Percentiles rank a stretch among this genome's conserved stretches.
Conservation (phyloP, 2,888 invertebrate species). For the Amphipyra berbera region DNA sequence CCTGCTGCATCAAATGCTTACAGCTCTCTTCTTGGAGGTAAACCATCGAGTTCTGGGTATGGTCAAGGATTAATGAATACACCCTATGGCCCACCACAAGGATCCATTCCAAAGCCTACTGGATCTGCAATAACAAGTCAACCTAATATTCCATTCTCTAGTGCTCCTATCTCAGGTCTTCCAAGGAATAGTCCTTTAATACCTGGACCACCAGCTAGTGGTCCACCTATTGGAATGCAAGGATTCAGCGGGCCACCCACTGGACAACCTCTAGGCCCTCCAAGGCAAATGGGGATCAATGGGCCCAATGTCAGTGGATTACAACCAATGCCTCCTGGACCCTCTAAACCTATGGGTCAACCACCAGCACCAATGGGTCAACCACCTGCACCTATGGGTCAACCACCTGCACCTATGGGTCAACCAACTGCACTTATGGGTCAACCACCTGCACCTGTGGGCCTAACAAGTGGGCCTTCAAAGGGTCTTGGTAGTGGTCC, state of each 20-base stretch:
- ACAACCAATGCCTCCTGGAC: constrained; percentile 49
- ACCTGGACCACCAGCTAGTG: constrained; percentile 66
- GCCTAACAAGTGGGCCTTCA: constrained; percentile 34
- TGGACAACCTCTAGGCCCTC: constrained; percentile 52
- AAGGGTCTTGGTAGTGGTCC: constrained; percentile 23
- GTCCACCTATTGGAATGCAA: constrained; percentile 49
- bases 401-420: constrained; percentile 45
- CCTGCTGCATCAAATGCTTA: constrained; percentile 66
- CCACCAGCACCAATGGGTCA: background rate
- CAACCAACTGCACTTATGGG: constrained; percentile 38
- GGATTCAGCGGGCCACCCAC: constrained; percentile 57
- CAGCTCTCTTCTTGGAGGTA: constrained; percentile 60
- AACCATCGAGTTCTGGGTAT: constrained; percentile 61
- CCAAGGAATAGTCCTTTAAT: constrained; percentile 75
- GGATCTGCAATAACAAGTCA: constrained; percentile 65
- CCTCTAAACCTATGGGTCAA: constrained; percentile 47
- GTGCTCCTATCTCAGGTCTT: constrained; percentile 63
- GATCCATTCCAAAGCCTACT: constrained; percentile 58
- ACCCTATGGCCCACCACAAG: constrained; percentile 59
- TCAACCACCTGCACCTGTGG: constrained; percentile 43
- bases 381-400: constrained; percentile 45
- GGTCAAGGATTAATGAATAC: constrained; percentile 60
- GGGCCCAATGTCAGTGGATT: constrained; percentile 61
- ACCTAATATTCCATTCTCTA: constrained; percentile 69
- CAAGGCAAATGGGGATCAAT: constrained; percentile 64